Percentiles rank a stretch among this genome's conserved stretches.
phyloP scores from a whole-genome alignment of 2,888 invertebrate species.

The Dendrolimus pini region DNA sequence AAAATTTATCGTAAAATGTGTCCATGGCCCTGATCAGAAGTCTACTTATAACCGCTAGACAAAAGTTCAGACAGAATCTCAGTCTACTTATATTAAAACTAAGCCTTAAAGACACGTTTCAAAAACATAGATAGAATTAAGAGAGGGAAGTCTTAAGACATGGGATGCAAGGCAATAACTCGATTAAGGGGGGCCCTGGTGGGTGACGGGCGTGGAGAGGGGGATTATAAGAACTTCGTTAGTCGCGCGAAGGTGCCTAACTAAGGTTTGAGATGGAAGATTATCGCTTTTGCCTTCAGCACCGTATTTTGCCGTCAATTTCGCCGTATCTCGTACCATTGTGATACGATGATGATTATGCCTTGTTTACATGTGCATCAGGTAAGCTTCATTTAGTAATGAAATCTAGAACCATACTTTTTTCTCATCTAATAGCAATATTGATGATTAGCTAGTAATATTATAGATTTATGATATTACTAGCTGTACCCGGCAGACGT shows the following conservation, averaged over 20 bases:
- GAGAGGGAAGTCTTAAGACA: conserved; percentile 45
- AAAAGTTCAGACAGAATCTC: too few species aligned
- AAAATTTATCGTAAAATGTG: too few species aligned
- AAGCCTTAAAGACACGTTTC: conserved; percentile 11
- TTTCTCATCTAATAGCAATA: too few species aligned
- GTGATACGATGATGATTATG: conserved; percentile 1
- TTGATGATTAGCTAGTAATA: too few species aligned
- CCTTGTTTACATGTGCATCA: too few species aligned
- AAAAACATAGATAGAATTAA: conserved; percentile 31
- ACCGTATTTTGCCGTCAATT: conserved; percentile 51
- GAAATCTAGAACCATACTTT: too few species aligned
- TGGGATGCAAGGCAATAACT: conserved; percentile 68
- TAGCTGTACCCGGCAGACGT: too few species aligned
- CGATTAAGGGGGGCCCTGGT: conserved; percentile 45
- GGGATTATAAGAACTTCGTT: conserved; percentile 74
- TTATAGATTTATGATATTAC: too few species aligned
- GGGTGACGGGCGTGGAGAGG: conserved; percentile 27
- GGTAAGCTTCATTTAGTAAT: too few species aligned
- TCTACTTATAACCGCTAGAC: too few species aligned
- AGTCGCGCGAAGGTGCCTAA: conserved; percentile 69
- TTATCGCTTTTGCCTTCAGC: conserved; percentile 63
- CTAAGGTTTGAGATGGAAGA: conserved; percentile 57
- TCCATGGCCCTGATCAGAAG: too few species aligned
- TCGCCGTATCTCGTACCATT: conserved; percentile 11
- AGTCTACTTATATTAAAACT: neutral